These are phyloP conservation scores for Numida meleagris DNA, from an alignment of 2,113 vertebrate species.

Conservation along the genomic window DNA sequence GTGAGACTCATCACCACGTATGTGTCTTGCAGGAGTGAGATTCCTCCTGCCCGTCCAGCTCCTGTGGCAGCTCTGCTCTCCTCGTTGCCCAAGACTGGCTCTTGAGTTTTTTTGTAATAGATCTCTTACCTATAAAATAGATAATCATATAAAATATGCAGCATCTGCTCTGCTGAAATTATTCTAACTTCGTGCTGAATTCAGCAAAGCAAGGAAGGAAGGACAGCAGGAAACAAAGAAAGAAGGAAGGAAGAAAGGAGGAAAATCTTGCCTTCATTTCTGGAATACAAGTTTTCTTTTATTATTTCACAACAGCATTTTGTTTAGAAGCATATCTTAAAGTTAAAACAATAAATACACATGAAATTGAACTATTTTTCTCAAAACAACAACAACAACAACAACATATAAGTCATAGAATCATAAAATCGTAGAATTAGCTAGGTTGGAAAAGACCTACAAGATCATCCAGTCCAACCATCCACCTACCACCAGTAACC, in stretches of 20 bases:
- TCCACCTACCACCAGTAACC: no score
- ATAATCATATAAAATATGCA: conserved; percentile 10
- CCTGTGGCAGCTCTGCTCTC: not conserved
- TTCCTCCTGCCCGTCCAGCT: not conserved
- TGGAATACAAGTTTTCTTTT: not conserved
- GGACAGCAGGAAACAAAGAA: not conserved
- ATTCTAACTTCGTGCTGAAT: not conserved
- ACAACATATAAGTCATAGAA: no score
- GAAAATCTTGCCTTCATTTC: not conserved
- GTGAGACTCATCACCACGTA: not conserved
- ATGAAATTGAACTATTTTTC: not conserved
- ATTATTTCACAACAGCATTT: not conserved
- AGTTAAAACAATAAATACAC: not conserved
- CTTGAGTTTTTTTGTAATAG: not conserved
- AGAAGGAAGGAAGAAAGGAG: not conserved
- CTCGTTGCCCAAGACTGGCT: not conserved
- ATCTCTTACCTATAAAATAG: not conserved
- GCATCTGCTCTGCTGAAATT: not conserved
- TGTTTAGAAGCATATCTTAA: not conserved
- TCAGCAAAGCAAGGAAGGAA: not conserved
- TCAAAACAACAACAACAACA: no score
- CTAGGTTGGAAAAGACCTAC: no score
- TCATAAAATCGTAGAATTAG: no score
- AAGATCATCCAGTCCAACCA: no score
- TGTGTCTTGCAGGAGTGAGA: not conserved